Percentiles rank a stretch among this genome's conserved stretches.
These are phyloP conservation scores for Calyptomena viridis DNA, from an alignment of 2,113 vertebrate genomes.

Conservation along the genomic window DNA sequence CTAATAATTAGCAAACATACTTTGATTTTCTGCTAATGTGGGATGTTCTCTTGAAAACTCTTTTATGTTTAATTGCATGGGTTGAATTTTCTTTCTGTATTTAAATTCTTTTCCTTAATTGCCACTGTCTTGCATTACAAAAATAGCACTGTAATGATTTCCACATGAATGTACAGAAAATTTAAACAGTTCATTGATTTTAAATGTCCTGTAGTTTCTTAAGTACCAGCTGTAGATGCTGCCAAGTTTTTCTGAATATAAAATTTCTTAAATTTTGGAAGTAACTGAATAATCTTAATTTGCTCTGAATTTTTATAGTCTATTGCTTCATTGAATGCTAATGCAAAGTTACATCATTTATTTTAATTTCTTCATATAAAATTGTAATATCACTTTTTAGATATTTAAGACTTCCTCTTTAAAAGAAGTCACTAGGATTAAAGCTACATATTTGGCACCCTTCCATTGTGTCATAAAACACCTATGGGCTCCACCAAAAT, in stretches of 20 bases:
- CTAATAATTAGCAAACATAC: neutral
- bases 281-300: neutral
- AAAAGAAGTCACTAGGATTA: neutral
- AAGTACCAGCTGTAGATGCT: neutral
- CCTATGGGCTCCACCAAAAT: neutral
- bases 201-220: neutral
- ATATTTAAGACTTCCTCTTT: neutral
- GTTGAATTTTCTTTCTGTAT: neutral
- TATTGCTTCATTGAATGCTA: neutral
- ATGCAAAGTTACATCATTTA: neutral
- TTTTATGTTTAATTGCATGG: slow-evolving; percentile 14
- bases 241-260: neutral
- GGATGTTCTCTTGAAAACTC: neutral
- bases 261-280: neutral
- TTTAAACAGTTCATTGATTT: neutral
- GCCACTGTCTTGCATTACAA: neutral
- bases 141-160: slow-evolving; percentile 31
- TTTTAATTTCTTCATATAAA: neutral
- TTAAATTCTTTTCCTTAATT: neutral
- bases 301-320: neutral
- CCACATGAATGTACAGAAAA: neutral
- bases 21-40: neutral
- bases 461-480: neutral
- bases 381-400: neutral
- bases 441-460: neutral